These are phyloP conservation scores for Xenotilapia leptura DNA, from an alignment of 2,113 vertebrate species.

Conservation along the genomic window DNA sequence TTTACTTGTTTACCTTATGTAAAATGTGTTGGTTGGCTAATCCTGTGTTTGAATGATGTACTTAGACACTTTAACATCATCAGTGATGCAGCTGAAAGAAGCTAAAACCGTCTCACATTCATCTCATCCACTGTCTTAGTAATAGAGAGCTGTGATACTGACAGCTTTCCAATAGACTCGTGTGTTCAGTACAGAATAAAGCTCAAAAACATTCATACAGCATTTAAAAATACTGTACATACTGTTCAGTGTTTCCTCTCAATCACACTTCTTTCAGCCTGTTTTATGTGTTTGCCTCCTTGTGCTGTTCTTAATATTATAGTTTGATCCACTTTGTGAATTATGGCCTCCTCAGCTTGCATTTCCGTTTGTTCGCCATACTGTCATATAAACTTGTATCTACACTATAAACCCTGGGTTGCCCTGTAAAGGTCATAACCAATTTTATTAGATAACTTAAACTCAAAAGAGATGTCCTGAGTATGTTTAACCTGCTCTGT, in stretches of 20 bases:
- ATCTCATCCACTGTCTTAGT: fast-evolving
- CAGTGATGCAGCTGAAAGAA: background rate
- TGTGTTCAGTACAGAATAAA: background rate
- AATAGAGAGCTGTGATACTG: background rate
- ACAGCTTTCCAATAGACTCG: background rate
- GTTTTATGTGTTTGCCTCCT: background rate
- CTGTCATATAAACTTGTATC: fast-evolving
- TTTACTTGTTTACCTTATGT: background rate
- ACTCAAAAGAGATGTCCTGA: background rate
- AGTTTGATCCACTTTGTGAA: background rate
- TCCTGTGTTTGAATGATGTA: background rate
- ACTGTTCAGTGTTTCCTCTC: background rate
- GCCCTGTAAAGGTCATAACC: fast-evolving
- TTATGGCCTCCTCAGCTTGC: fast-evolving
- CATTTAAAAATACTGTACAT: background rate
- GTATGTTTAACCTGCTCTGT: background rate
- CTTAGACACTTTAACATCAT: background rate
- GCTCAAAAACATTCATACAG: background rate
- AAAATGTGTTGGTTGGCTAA: background rate
- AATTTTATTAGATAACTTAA: background rate
- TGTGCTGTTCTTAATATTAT: background rate
- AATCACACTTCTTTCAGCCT: fast-evolving
- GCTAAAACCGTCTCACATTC: background rate
- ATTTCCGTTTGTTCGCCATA: background rate
- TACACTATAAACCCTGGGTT: background rate